Evolutionary conservation across 2,797 vertebrate species (phyloP), one percentile per base, ranked within the genome.

Genomic region (Ptychobarbus kaznakovi): DNA sequence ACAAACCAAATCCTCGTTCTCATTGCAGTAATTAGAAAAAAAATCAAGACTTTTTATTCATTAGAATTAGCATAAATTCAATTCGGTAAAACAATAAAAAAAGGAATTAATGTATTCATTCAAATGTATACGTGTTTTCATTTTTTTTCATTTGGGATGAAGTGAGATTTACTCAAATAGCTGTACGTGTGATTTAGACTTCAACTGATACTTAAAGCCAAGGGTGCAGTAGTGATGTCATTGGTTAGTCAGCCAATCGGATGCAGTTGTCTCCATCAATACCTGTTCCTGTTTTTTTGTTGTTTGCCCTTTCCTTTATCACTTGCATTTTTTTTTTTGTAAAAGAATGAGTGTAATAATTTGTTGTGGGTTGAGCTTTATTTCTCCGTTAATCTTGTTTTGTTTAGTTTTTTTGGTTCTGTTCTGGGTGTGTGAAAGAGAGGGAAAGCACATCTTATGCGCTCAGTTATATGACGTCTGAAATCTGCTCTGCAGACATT

Each of bases 271-370:
- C 80, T 86, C 74, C 38, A 85, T 86, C 83, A 16, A 16, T 22
- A 68, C 58, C 22, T 53, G 46, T 77, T 51, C 15, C 18, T 53
- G 12, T 63, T 40, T 81, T 18, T 53, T 58, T 65, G 38, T 40
- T 18, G 12, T 74, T 72, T 58, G 9, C n/a, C 3, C 46, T 92
- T 88, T 91, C 74, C 53, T 79, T 89, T 85, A 87, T 86, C 65
- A 88, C 73, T 49, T 74, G 87, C 87, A 88, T 74, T 68, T 83
- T 88, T 80, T 61, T 40, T 94, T 93, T 90, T 88, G 65, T 83
- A 58, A 46, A 69, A 49, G 4, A 65, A 16, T 81, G 6, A 79
- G 73, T 74, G 88, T 90, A 72, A 89, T 75, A 22, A 93, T 89
- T 80, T 92, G 78, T 82, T 20, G 56, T 66, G 61, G 40, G 0